phyloP scores from a whole-genome alignment of 2,797 vertebrate species.

The Novumbra hubbsi region DNA sequence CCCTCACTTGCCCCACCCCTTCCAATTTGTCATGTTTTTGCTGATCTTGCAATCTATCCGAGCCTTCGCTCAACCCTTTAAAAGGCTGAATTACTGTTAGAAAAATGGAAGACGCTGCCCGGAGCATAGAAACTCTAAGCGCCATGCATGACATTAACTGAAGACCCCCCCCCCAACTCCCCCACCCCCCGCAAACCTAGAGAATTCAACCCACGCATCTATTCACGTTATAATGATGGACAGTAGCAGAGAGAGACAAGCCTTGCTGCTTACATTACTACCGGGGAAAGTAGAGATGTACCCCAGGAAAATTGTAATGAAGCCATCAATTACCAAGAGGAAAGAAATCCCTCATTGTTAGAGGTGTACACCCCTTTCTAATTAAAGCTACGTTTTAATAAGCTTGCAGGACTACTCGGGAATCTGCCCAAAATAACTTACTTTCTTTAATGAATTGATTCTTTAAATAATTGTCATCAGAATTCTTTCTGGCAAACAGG shows the following conservation, averaged over 20 bases:
- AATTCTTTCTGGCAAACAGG: constrained; percentile 26
- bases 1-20: constrained; percentile 27
- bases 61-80: constrained; percentile 39
- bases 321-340: constrained; percentile 29
- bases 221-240: constrained; percentile 5
- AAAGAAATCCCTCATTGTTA: neutral
- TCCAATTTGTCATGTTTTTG: constrained; percentile 36
- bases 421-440: constrained; percentile 16
- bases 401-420: neutral
- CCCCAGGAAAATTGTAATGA: constrained; percentile 34
- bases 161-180: neutral
- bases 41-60: constrained; percentile 46
- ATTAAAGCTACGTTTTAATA: neutral
- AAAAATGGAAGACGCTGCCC: neutral
- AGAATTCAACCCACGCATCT: neutral
- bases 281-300: constrained; percentile 26
- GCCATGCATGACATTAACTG: neutral
- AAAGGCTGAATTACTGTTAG: constrained; percentile 10
- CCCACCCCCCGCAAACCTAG: neutral
- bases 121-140: neutral
- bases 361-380: constrained; percentile 21
- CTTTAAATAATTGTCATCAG: constrained; percentile 42
- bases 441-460: constrained; percentile 10
- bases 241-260: constrained; percentile 11
- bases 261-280: neutral